phyloP scores from a whole-genome alignment of 2,113 vertebrate species.

The Ceyx melanurus region DNA sequence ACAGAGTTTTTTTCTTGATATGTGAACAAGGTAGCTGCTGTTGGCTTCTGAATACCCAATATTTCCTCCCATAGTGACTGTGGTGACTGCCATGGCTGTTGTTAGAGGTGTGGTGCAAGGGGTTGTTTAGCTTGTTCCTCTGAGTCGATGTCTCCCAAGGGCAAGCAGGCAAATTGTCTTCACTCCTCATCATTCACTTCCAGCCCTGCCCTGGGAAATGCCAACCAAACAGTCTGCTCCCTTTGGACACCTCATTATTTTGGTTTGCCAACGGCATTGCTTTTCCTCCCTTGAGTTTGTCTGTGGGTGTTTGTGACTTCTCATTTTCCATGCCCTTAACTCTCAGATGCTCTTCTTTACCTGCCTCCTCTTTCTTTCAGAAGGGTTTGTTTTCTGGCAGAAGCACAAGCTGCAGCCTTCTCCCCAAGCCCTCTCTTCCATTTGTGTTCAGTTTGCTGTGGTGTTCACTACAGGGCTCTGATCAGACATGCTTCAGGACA shows the following conservation, averaged over 20 bases:
- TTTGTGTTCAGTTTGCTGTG: neutral
- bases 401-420: neutral
- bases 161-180: neutral
- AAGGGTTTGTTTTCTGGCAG: neutral
- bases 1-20: neutral
- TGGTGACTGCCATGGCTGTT: neutral
- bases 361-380: neutral
- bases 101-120: neutral
- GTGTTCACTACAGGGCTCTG: neutral
- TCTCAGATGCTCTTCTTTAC: neutral
- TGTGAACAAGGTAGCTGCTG: neutral
- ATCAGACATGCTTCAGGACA: neutral
- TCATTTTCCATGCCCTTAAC: constrained; percentile 26
- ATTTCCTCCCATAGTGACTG: neutral
- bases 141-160: neutral
- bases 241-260: constrained; percentile 49
- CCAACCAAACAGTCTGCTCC: neutral
- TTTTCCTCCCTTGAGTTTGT: constrained; percentile 21
- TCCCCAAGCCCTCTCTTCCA: neutral
- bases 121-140: neutral
- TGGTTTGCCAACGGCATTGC: neutral
- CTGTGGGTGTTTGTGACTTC: constrained; percentile 13
- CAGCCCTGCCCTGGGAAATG: constrained; percentile 6
- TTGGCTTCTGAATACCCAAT: neutral
- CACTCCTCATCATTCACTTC: neutral